Evolutionary conservation across 1,140 invertebrate species (phyloP).

Genomic region (Scaptomyza hsui): DNA sequence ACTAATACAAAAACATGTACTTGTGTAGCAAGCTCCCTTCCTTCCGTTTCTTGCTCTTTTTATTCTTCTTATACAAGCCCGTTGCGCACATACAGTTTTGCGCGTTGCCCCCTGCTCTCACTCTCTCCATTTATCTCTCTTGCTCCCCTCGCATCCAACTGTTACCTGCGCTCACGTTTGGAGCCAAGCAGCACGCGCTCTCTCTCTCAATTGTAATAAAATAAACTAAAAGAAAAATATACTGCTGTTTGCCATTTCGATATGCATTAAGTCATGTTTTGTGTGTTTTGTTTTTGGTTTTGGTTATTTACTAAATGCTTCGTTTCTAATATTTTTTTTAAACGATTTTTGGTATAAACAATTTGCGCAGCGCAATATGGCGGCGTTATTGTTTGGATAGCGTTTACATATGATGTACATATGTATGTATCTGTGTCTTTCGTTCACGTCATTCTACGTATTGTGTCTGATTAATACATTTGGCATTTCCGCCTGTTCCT

Average conservation of each 20-base stretch:
- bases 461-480: conserved; percentile 73
- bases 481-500: conserved; percentile 76
- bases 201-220: conserved; percentile 64
- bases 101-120: conserved; percentile 39
- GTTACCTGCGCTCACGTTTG: conserved; percentile 64
- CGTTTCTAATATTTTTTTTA: conserved; percentile 64
- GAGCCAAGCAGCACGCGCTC: conserved; percentile 38
- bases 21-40: conserved; percentile 66
- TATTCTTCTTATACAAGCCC: conserved; percentile 76
- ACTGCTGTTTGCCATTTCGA: conserved; percentile 62
- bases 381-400: conserved; percentile 65
- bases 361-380: conserved; percentile 74
- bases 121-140: neutral
- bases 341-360: conserved; percentile 57
- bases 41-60: conserved; percentile 72
- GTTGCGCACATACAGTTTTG: conserved; percentile 73
- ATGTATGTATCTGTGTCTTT: conserved; percentile 31
- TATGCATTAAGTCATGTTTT: conserved; percentile 74
- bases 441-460: conserved; percentile 67
- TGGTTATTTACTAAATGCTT: conserved; percentile 45
- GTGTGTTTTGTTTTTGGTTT: conserved; percentile 30
- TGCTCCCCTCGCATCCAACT: conserved; percentile 5
- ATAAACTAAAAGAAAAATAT: conserved; percentile 15
- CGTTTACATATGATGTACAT: conserved; percentile 57
- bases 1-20: conserved; percentile 44